phyloP scores from a whole-genome alignment of 2,888 invertebrate species.

The Eueremaeus valkanovi region DNA sequence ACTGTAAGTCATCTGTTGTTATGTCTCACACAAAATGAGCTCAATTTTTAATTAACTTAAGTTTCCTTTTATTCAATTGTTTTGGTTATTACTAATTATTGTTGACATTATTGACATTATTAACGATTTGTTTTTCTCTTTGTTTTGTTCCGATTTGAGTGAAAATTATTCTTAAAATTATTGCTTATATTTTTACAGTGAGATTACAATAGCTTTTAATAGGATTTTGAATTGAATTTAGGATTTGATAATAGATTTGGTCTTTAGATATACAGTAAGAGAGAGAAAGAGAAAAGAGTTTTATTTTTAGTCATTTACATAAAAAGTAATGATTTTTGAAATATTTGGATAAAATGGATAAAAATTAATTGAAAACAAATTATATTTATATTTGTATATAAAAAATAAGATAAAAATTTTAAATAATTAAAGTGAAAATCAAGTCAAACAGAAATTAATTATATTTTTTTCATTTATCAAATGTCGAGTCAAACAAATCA shows the following conservation, averaged over 20 bases:
- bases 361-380: not conserved
- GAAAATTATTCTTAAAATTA: not conserved
- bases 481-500: slow-evolving; percentile 1
- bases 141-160: not conserved
- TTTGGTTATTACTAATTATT: not conserved
- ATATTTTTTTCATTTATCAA: not conserved
- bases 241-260: too few relatives aligned
- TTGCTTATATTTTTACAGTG: not conserved
- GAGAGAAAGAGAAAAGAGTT: too few relatives aligned
- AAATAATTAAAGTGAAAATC: not conserved
- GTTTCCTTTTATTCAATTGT: slow-evolving; percentile 1
- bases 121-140: not conserved
- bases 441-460: not conserved
- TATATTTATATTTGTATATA: slow-evolving; percentile 5
- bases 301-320: not conserved
- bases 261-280: too few relatives aligned
- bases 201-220: not conserved
- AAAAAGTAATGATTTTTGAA: not conserved
- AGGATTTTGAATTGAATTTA: not conserved
- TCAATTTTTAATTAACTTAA: slow-evolving; percentile 13
- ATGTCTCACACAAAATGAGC: slow-evolving; percentile 12
- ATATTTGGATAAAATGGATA: not conserved
- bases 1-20: not conserved
- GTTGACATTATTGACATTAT: not conserved
- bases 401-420: not conserved